Evolutionary conservation across 64 coral and sea anemone species (phyloP), one percentile per base, ranked within the genome.

Genomic region (Dendrophyllia cribrosa): DNA sequence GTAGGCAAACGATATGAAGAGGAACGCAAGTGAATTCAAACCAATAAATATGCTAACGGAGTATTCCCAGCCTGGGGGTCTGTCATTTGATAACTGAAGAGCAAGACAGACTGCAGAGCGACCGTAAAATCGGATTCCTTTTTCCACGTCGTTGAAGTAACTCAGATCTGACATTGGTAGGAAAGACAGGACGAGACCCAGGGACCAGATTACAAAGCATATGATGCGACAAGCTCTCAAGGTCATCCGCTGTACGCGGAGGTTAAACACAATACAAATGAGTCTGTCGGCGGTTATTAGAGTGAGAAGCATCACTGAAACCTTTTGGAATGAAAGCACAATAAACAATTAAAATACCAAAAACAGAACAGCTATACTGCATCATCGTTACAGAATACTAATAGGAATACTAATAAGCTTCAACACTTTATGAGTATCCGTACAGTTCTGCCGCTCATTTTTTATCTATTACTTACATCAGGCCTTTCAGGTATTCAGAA

Each of bases 211-310:
- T 3, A 2, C 24, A 43, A 50, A 26, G 14, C 76, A 81, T 0
- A 82, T 82, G 20, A 60, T 43, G 5, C 11, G 58, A 20, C 20
- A 49, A 7, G 16, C 20, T 17, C 51, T 65, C 16, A 52, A 48
- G 3, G 20, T 72, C 21, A 90, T 56, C 4, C 61, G 75, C 48
- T 72, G 77, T 10, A 90, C 22, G 3, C 48, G 26, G 45, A 91
- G 74, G 17, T 45, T 47, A 21, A 76, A 93, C 34, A 93, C 71
- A 59, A 93, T 93, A 34, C 67, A 93, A 50, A 73, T 87, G 9
- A 93, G 53, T 87, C 91, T 86, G 24, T 93, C 82, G n/a, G 72
- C 56, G 1, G 91, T 93, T 24, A 93, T 77, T 15, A 87, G 48
- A 7, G 88, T 80, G 0, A 81, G 46, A 61, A 90, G 62, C 44